A percentile compares a stretch with the other conserved stretches of the same genome.
Conservation (phyloP, 1,140 invertebrate genomes). For the Bombus difficillimus region DNA sequence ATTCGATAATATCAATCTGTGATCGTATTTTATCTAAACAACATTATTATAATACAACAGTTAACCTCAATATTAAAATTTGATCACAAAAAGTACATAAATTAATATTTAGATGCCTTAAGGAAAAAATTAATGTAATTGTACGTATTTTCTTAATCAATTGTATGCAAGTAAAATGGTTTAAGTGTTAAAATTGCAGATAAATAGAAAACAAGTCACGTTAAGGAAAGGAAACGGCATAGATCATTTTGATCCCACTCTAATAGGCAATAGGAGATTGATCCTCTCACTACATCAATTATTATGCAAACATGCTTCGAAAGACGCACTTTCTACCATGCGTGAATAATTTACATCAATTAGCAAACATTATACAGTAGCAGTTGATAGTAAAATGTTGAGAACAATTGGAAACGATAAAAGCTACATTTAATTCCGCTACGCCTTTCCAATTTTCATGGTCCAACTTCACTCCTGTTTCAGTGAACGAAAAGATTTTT, state of each 20-base stretch:
- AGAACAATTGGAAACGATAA: background rate
- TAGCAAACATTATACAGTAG: background rate
- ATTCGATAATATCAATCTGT: background rate
- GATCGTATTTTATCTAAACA: background rate
- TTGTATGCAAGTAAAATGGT: background rate
- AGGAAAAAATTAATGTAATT: background rate
- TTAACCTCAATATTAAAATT: background rate
- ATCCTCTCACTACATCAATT: slow-evolving; percentile 22
- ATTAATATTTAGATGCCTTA: background rate
- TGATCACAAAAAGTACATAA: too few relatives aligned
- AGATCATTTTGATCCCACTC: background rate
- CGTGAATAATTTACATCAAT: background rate
- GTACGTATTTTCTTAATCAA: background rate
- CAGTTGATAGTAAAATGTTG: background rate
- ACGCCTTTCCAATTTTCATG: background rate
- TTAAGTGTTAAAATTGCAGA: background rate
- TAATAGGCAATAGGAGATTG: background rate
- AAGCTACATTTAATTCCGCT: background rate
- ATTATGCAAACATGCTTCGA: slow-evolving; percentile 18
- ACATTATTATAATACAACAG: background rate
- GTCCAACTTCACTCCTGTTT: background rate
- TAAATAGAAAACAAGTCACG: background rate
- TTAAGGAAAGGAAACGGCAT: background rate
- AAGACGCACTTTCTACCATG: background rate
- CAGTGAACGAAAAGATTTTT: background rate